Conservation (phyloP, 2,888 invertebrate genomes). For the Nemapogon koenigi region DNA sequence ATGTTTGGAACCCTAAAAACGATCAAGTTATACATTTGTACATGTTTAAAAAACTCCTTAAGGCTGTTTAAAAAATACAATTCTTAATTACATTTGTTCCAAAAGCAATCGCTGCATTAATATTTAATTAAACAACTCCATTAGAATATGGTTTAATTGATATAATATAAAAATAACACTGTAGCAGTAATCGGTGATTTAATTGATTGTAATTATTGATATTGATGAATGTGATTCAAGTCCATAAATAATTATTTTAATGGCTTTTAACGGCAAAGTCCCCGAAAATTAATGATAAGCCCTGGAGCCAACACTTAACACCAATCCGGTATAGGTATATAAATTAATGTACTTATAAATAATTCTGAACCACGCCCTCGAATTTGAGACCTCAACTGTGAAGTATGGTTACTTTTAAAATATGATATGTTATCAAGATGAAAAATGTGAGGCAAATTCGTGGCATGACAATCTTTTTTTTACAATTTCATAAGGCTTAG, state of each 20-base stretch:
- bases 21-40: too few relatives aligned
- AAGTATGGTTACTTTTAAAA: too few relatives aligned
- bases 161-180: not conserved
- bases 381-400: too few relatives aligned
- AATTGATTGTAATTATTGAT: constrained; percentile 6
- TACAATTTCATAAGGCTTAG: too few relatives aligned
- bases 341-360: constrained; percentile 6
- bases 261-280: constrained; percentile 5
- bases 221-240: constrained; percentile 6
- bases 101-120: not conserved
- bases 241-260: constrained; percentile 7
- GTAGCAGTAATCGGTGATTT: not conserved
- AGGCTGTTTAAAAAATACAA: too few relatives aligned
- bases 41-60: too few relatives aligned
- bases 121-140: not conserved
- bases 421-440: too few relatives aligned
- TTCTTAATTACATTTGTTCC: not conserved
- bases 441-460: too few relatives aligned
- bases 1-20: too few relatives aligned
- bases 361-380: constrained; percentile 6
- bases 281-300: constrained; percentile 10
- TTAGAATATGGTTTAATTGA: not conserved
- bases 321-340: constrained; percentile 12
- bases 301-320: constrained; percentile 19
- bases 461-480: too few relatives aligned